Conservation (phyloP, 2,888 invertebrate genomes). For the Thumatha senex region DNA sequence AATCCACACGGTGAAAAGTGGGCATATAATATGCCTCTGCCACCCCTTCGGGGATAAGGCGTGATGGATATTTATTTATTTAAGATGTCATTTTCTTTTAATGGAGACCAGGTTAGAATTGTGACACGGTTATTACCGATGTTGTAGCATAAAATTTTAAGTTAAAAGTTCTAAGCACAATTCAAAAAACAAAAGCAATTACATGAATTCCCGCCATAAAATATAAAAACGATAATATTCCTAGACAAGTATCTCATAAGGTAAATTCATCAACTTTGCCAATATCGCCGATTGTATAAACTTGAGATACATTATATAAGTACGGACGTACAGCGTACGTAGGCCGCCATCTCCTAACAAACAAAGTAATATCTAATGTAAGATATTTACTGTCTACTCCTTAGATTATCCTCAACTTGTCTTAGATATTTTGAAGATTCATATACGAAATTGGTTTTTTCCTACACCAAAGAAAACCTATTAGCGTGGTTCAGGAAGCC, state of each 20-base stretch:
- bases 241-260: slow-evolving; percentile 20
- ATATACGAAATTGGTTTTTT: slow-evolving; percentile 70
- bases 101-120: too few species aligned
- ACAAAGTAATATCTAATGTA: slow-evolving; percentile 60
- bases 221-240: slow-evolving; percentile 1
- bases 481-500: slow-evolving; percentile 57
- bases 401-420: slow-evolving; percentile 66
- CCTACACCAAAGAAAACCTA: slow-evolving; percentile 66
- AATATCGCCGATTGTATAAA: slow-evolving; percentile 31
- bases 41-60: too few species aligned
- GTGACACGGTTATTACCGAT: too few species aligned
- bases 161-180: too few species aligned
- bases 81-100: too few species aligned
- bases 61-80: too few species aligned
- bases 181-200: not conserved
- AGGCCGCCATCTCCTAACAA: slow-evolving; percentile 26
- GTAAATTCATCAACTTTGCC: slow-evolving; percentile 23
- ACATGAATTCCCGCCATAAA: not conserved
- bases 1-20: too few species aligned
- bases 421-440: slow-evolving; percentile 73
- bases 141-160: too few species aligned
- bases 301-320: slow-evolving; percentile 29
- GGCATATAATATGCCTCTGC: too few species aligned
- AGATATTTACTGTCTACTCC: slow-evolving; percentile 60
- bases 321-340: slow-evolving; percentile 26